Evolutionary conservation across 1,140 invertebrate species (phyloP), one percentile per base, ranked within the genome.

Genomic region (Babylonia areolata): DNA sequence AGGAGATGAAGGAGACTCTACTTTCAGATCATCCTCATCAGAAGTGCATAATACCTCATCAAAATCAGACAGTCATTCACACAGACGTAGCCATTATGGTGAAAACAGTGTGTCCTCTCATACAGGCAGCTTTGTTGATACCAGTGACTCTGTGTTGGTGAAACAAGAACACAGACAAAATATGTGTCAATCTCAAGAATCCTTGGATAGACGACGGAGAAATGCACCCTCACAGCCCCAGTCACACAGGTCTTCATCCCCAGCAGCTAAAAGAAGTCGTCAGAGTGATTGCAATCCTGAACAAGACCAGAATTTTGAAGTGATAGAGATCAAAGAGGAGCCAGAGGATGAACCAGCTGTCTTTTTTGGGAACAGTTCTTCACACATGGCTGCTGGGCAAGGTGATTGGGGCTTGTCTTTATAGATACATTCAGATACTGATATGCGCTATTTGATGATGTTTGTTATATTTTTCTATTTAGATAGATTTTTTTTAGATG

Each of bases 301-400:
- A 9, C 69, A 20, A 17, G 23, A 42, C 77, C 82, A 84, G 64
- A 84, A 73, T 37, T 35, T 64, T 73, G 82, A 84, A 64, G 82
- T 84, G 64, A 84, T 84, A 42, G 82, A 84, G 33, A 84, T 84
- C 33, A 84, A 84, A 33, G 82, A 84, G 69, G 82, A 84, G 64
- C 82, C 82, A 42, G 64, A 73, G 73, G 82, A 84, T 73, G 82
- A 84, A 84, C 69, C 82, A 15, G 23, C 54, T 46, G 64, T 42
- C 28, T 69, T 42, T 64, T 84, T 84, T 31, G 69, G 64, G 37
- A 69, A 84, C 78, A 73, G 40, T n/a, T 81, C 46, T 35, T 69
- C 81, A 35, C 33, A 6, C 33, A 64, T 3, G 12, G 69, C 37
- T 33, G 64, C 69, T 69, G 69, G 82, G 39, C 64, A 71, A 84